phyloP scores from a whole-genome alignment of 2,797 vertebrate species.

The Halcyon chelicuti region DNA sequence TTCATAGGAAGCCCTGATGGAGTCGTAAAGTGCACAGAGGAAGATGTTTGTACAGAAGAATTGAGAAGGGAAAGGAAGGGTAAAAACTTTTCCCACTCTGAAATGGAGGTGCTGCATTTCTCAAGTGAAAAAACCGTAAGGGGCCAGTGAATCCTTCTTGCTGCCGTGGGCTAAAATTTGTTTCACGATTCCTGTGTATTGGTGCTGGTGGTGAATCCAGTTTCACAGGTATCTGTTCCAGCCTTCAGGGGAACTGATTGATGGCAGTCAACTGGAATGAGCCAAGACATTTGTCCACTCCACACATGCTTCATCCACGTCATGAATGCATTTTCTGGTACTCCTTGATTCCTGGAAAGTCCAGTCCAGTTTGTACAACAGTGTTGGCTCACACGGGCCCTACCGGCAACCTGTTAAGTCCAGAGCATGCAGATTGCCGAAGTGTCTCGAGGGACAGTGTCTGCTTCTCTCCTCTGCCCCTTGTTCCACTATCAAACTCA shows the following conservation, averaged over 20 bases:
- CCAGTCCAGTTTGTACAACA: conserved; percentile 23
- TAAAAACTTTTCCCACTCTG: not conserved
- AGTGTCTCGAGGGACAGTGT: not conserved
- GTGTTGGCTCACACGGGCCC: not conserved
- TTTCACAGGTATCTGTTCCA: not conserved
- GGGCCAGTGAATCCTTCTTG: not conserved
- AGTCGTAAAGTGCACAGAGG: not conserved
- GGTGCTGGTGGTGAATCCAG: not conserved
- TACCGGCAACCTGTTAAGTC: not conserved
- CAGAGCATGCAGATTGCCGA: not conserved
- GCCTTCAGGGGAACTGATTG: not conserved
- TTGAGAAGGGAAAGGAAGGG: not conserved
- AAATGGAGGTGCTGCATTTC: not conserved
- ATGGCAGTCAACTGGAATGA: not conserved
- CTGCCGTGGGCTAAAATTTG: not conserved
- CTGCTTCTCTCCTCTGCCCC: not conserved
- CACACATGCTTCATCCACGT: not conserved
- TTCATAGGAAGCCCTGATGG: not conserved
- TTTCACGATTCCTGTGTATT: not conserved
- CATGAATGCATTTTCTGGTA: not conserved
- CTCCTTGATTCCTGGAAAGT: conserved; percentile 19
- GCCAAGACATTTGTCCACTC: not conserved
- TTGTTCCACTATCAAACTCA: conserved; percentile 2
- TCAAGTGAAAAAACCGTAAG: not conserved
- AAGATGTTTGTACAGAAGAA: conserved; percentile 10